phyloP scores from a whole-genome alignment of 1,140 invertebrate genomes.

The Diuraphis noxia region DNA sequence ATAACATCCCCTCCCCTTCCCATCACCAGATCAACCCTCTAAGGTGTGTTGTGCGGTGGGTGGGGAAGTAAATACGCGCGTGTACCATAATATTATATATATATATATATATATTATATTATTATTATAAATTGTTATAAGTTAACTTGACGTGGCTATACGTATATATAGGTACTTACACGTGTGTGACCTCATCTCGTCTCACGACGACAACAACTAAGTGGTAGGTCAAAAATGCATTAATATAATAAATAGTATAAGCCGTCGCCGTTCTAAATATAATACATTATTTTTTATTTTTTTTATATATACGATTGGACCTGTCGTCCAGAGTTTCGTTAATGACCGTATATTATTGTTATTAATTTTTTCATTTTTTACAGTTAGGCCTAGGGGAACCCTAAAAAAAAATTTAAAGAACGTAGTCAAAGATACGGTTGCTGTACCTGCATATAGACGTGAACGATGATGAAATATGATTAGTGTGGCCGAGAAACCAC shows the following conservation, averaged over 20 bases:
- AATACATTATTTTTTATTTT: background rate
- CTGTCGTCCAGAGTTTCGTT: background rate
- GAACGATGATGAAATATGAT: conserved; percentile 21
- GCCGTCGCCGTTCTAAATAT: background rate
- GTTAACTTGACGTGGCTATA: background rate
- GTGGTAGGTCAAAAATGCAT: conserved; percentile 9
- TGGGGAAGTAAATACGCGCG: background rate
- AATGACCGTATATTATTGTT: background rate
- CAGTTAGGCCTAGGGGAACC: background rate
- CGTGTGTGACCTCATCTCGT: background rate
- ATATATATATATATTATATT: background rate
- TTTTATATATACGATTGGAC: background rate
- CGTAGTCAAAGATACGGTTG: background rate
- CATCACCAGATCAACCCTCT: no score
- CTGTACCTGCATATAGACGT: background rate
- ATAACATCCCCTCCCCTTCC: background rate
- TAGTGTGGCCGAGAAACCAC: background rate
- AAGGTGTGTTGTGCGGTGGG: no score
- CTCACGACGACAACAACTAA: background rate
- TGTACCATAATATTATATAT: background rate
- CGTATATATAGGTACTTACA: background rate
- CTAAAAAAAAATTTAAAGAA: background rate
- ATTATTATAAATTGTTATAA: background rate
- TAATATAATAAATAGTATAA: background rate
- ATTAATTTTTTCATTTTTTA: background rate